Evolutionary conservation across 2,888 invertebrate species (phyloP), one percentile per base, ranked within the genome.

Genomic region (Microctonus hyperodae): DNA sequence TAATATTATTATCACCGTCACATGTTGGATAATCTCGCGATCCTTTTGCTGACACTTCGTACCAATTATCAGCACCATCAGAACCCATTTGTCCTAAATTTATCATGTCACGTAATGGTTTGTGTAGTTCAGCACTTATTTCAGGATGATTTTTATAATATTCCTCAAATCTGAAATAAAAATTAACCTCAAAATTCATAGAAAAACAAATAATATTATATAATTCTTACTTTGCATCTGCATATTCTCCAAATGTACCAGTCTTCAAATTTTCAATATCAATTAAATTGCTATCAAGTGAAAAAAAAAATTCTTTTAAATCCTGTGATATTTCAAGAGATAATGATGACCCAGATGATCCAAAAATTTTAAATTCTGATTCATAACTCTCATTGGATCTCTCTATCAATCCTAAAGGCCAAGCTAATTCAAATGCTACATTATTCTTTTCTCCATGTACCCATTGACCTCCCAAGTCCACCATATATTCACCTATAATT

Each of bases 381-480:
- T 68, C 16, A 57, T 62, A 48, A 65, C 59, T 57, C 10, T 72
- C 71, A n/a, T 72, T 56, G 1, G 57, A 60, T 48, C 76, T 76
- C 25, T 73, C 70, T 13, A 74, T 9, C 13, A 74, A 37, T 0
- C 75, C 78, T 9, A 79, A 64, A 20, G 79, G 77, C 63, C 72
- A 72, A 4, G 75, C 81, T 16, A 79, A 20, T 16, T 80, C 73
- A 57, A 72, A 79, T 4, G 37, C 78, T 9, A 73, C 70, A 56
- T 81, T 80, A 7, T 69, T 70, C 50, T 67, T 31, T 67, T 79
- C 74, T 1, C 81, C 80, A 23, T 79, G 78, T n/a, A 80, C 73
- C 78, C 79, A 79, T 67, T 81, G 79, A 20, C 71, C 80, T 3
- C 81, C 81, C 16, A 80, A 35, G 44, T 80, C 81, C 9, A 79